Evolutionary conservation across 2,888 invertebrate species (phyloP).

Genomic region (Thecocarcelia acutangulata): DNA sequence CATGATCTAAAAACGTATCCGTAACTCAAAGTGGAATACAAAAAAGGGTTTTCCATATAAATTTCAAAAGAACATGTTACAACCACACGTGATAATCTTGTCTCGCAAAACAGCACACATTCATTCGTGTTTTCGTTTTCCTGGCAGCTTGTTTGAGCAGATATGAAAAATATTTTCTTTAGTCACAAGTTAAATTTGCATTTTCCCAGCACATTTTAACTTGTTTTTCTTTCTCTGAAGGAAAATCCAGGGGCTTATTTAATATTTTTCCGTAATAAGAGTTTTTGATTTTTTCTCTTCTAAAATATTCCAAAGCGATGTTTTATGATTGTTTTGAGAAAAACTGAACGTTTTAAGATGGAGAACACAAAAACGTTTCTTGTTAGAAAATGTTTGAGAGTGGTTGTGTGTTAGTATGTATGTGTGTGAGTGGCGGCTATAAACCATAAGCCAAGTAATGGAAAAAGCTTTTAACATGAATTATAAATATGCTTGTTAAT

Average conservation of each 20-base stretch:
- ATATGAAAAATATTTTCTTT: not conserved
- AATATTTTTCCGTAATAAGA: slow-evolving; percentile 1
- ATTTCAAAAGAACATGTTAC: slow-evolving; percentile 16
- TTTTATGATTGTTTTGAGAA: slow-evolving; percentile 61
- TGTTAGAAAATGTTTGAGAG: slow-evolving; percentile 2
- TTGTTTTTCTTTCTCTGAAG: too few relatives aligned
- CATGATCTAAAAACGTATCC: slow-evolving; percentile 60
- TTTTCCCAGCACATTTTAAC: not conserved
- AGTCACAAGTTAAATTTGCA: slow-evolving; percentile 38
- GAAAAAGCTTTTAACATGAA: slow-evolving; percentile 80
- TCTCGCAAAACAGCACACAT: too few relatives aligned
- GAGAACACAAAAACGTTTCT: slow-evolving; percentile 15
- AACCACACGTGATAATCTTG: slow-evolving; percentile 58
- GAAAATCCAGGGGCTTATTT: slow-evolving; percentile 17
- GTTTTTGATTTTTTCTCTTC: slow-evolving; percentile 15
- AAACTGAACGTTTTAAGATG: slow-evolving; percentile 42
- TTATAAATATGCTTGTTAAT: slow-evolving; percentile 74
- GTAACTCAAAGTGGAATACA: slow-evolving; percentile 7
- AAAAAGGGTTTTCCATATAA: slow-evolving; percentile 50
- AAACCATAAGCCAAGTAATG: slow-evolving; percentile 75
- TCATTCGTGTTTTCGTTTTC: not conserved
- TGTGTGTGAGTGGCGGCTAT: slow-evolving; percentile 33
- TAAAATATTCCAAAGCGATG: slow-evolving; percentile 71
- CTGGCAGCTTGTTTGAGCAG: not conserved
- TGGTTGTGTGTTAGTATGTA: not conserved